These are phyloP conservation scores for Pocota personata DNA, from an alignment of 2,888 invertebrate genomes.

Conservation along the genomic window DNA sequence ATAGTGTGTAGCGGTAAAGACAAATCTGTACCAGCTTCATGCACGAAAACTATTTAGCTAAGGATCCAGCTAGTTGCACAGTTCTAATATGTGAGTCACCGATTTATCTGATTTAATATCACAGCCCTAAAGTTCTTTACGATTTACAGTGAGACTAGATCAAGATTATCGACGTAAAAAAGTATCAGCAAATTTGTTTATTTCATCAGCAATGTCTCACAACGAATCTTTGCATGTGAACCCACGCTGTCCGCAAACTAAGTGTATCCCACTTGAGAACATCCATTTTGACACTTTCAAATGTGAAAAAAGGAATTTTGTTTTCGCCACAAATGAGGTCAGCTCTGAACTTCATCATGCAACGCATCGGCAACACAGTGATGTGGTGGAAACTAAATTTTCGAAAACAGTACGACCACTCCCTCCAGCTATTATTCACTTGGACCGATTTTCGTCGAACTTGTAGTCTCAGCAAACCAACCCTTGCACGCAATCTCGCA, in stretches of 20 bases:
- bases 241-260: constrained; percentile 32
- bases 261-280: constrained; percentile 37
- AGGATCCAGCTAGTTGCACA: too few species aligned
- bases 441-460: constrained; percentile 43
- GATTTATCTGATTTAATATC: too few species aligned
- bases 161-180: too few species aligned
- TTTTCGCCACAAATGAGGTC: neutral
- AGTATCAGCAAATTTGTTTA: too few species aligned
- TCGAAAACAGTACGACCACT: constrained; percentile 25
- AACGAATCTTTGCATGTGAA: constrained; percentile 3
- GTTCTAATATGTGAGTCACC: too few species aligned
- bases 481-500: constrained; percentile 63
- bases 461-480: constrained; percentile 22
- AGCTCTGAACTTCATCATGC: neutral
- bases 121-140: too few species aligned
- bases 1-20: too few species aligned
- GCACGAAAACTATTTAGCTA: too few species aligned
- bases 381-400: neutral
- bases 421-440: constrained; percentile 60
- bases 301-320: neutral
- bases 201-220: too few species aligned
- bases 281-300: constrained; percentile 37
- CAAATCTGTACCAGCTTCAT: too few species aligned
- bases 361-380: constrained; percentile 9
- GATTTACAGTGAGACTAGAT: too few species aligned